A percentile compares a stretch with the other conserved stretches of the same genome.
phyloP scores from a whole-genome alignment of 1,140 invertebrate species.

The Zaprionus africanus region DNA sequence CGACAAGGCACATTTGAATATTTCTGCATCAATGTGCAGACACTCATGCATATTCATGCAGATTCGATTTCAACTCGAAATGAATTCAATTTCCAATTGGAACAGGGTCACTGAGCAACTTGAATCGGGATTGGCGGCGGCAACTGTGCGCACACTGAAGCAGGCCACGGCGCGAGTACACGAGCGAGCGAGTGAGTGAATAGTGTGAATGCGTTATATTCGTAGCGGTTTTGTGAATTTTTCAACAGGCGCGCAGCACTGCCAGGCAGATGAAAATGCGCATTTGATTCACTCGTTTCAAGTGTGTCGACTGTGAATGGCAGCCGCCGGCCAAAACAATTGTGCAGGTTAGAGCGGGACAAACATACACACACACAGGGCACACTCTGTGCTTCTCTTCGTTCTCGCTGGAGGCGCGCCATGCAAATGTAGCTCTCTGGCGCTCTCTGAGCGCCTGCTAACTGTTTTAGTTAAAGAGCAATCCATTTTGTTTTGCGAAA shows the following conservation, averaged over 20 bases:
- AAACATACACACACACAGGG: slow-evolving; percentile 39
- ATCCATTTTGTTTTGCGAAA: slow-evolving; percentile 84
- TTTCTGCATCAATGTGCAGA: neutral
- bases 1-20: neutral
- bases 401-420: neutral
- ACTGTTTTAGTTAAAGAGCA: slow-evolving; percentile 84
- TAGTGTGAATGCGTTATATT: slow-evolving; percentile 83
- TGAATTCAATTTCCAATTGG: neutral
- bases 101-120: neutral
- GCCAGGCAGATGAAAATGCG: neutral
- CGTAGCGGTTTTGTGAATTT: slow-evolving; percentile 83
- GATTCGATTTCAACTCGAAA: neutral
- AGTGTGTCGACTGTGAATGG: slow-evolving; percentile 32
- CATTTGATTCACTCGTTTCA: slow-evolving; percentile 25
- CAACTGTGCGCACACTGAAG: slow-evolving; percentile 7
- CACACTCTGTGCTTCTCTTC: slow-evolving; percentile 8
- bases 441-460: slow-evolving; percentile 67
- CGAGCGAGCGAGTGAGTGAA: slow-evolving; percentile 72
- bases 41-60: slow-evolving; percentile 2
- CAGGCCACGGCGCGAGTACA: slow-evolving; percentile 26
- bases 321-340: neutral
- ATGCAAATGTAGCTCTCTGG: slow-evolving; percentile 17
- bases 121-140: neutral
- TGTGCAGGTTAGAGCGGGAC: slow-evolving; percentile 44
- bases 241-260: slow-evolving; percentile 56